Evolutionary conservation across 2,113 vertebrate species (phyloP).

Genomic region (Phalacrocorax carbo): DNA sequence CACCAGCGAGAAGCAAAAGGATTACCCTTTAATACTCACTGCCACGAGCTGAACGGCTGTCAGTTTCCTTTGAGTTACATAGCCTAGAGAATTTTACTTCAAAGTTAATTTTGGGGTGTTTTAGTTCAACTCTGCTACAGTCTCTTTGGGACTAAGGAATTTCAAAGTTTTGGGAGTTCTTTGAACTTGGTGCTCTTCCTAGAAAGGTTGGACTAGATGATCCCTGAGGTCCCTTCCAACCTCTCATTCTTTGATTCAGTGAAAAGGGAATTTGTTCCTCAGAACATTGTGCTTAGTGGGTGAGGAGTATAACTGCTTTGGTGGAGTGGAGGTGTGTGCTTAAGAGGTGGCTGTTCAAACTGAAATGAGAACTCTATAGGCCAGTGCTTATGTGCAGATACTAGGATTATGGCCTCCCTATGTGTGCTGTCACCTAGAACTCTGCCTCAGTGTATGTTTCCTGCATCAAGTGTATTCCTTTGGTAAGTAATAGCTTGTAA

Average conservation of each 20-base stretch:
- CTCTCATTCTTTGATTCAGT: not conserved
- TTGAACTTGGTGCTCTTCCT: not conserved
- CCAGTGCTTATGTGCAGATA: not conserved
- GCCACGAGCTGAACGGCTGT: not conserved
- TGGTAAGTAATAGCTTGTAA: not conserved
- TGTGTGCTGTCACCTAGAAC: not conserved
- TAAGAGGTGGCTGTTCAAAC: not conserved
- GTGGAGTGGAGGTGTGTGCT: not conserved
- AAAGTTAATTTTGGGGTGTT: not conserved
- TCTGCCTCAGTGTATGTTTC: not conserved
- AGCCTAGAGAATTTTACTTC: not conserved
- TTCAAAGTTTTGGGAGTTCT: not conserved
- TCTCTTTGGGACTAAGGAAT: not conserved
- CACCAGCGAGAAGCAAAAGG: slow-evolving; percentile 13
- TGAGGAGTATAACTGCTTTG: not conserved
- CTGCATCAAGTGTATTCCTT: not conserved
- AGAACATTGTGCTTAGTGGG: not conserved
- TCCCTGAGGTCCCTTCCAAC: no score
- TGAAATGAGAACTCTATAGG: not conserved
- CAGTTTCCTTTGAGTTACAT: not conserved
- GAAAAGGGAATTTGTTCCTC: not conserved
- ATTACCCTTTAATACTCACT: not conserved
- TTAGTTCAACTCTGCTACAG: not conserved
- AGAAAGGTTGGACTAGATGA: no score
- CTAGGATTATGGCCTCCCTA: not conserved